Base-by-base conservation (phyloP, 2,113 vertebrate genomes). In the Pao palembangensis region DNA sequence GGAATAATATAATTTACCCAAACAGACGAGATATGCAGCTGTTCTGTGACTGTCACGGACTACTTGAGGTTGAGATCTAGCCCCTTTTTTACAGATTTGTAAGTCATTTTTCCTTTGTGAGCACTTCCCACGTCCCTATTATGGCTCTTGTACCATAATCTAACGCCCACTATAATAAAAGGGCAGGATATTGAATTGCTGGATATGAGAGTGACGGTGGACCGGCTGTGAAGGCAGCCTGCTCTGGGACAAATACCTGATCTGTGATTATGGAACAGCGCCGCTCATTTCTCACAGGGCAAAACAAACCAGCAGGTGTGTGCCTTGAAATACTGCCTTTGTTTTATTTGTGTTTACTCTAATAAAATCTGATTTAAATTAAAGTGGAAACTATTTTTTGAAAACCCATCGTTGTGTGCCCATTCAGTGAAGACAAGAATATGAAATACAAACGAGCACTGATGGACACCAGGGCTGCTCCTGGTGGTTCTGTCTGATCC, bases 101-200 rank as follows among this genome's bases (percentile, higher is more conserved):
- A 66, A 63, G 68, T 75, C 57, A 52, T 58, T 63, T 51, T 70
- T 51, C 16, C 67, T 71, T 51, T 58, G 57, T 54, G 56, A 70
- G 62, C 63, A 49, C 68, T 69, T 72, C 63, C 55, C 65, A 76
- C 58, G 50, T 58, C 43, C 67, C 75, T 62, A 44, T 44, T 66
- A 72, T 58, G 55, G 60, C 67, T 61, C 55, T 42, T 52, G 44
- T 58, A 57, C 28, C 19, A 43, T 61, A 57, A 69, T 69, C 58
- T 61, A 69, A 77, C 60, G 67, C 59, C 58, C 58, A 52, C 72
- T 19, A 54, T 51, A 73, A 71, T 70, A 79, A 79, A 73, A 69
- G 61, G 19, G 44, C 11, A 14, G 15, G 55, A 60, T 61, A 52
- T 69, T 69, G 70, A 70, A 57, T 46, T 12, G 47, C 38, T 55